Evolutionary conservation across 2,797 vertebrate genomes (phyloP), one percentile per base, ranked within the genome.

Genomic region (Poeciliopsis gracilis): DNA sequence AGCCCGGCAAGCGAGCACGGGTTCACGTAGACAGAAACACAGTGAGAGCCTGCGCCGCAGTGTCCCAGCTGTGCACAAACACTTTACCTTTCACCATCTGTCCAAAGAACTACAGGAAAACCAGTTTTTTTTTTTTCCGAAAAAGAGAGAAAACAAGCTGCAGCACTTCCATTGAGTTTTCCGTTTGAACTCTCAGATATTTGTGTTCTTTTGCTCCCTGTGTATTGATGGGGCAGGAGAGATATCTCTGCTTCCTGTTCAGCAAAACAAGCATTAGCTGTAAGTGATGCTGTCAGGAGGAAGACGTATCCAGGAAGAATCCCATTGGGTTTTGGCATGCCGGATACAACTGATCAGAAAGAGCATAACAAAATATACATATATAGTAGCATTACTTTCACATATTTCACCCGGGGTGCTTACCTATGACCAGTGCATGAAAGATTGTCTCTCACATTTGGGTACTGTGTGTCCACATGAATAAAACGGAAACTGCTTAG

Each of bases 201-300:
- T 28, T 33, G 73, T 79, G 84, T 83, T 89, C 69, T 90, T 80
- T 81, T 81, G 82, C 77, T 86, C 81, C 80, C 30, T 82, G 85
- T 90, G 90, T 93, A 92, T 90, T 86, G 92, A 91, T 73, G 80
- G 77, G 84, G 77, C 79, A 18, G 78, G 41, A 82, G 78, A 85
- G 78, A 88, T 80, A 75, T 53, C 80, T 57, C 79, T 81, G 81
- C 86, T 78, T 81, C 82, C 33, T 25, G 85, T 87, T 85, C 51
- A 46, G 77, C 73, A 82, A 84, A 86, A 89, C 86, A 91, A 92
- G 90, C 88, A 86, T 87, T 86, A 80, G 83, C 83, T 83, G 84
- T 91, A 92, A 92, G 86, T 92, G 91, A 93, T 87, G 86, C 82
- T 87, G 88, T 84, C 82, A 76, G 77, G 73, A 80, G 72, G 76